Base-by-base conservation (phyloP, 2,888 invertebrate species). In the Callimorpha dominula region DNA sequence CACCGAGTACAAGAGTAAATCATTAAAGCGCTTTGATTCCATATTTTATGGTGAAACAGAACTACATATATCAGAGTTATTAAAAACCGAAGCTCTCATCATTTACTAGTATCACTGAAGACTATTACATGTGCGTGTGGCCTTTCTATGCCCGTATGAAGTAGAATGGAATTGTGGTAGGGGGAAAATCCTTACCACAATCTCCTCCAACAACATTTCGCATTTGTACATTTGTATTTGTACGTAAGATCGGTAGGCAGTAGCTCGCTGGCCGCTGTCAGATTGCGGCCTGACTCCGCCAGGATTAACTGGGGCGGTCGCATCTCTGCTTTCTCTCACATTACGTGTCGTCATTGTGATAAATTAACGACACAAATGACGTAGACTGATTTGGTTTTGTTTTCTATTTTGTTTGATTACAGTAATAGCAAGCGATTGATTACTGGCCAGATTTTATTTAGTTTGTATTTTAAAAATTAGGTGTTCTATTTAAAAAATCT, bases 301-400 rank as follows among this genome's bases (percentile, higher is more conserved):
- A 81, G 90, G 92, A 92, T 93, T 93, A 92, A 91, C 91, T 88
- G 85, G 81, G 78, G 83, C 84, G 85, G 86, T 83, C 80, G 81
- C 78, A 82, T 79, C 78, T 80, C 82, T 83, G 83, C 73, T 75
- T 72, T 81, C 81, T 79, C 77, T 81, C 74, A 75, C 73, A 89
- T 85, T 89, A 88, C 85, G 85, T 88, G 78, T 86, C 77, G 40
- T 46, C 70, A 68, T 68, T 70, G 40, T 65, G 62, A 66, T 76
- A 71, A 49, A 67, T 31, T 52, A 71, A 77, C 54, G 7, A 64
- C 42, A 70, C 71, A 78, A 76, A 74, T 76, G 76, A 68, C 65
- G 40, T 62, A 14, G 46, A 68, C 20, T 65, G 43, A 67, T 67
- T 72, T 54, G 68, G 52, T 66, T 71, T 5, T 57, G 68, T 50